Base-by-base conservation (phyloP, 2,113 vertebrate species). In the Caracal caracal region DNA sequence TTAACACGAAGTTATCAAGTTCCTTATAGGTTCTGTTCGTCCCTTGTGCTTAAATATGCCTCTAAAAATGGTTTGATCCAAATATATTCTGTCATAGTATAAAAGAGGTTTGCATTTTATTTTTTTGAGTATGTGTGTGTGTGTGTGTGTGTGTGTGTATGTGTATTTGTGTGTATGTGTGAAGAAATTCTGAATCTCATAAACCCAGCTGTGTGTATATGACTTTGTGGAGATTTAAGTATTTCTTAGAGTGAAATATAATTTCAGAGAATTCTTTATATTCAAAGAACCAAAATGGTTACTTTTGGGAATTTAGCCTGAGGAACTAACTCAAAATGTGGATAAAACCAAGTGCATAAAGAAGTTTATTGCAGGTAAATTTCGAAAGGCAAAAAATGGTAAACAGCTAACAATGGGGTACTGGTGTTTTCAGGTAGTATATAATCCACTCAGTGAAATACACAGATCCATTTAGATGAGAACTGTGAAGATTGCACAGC, bases 231-330 rank as follows among this genome's bases (percentile, higher is more conserved):
- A 86, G 7, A 84, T 1, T 19, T 89, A 61, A 89, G 28, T 76
- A 65, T 86, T 95, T 95, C 51, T 86, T 93, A 80, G 8, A 61
- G 47, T 85, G 20, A 96, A 83, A 66, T 51, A 73, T 56, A 91
- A 89, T 95, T 97, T 91, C 16, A 91, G 59, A 84, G n/a, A 81
- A 20, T 85, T 94, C 28, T 94, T 40, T 71, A 28, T 81, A 87
- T 91, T 81, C 0, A 81, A 61, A 75, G 71, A 15, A 2, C 1
- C 12, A 53, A 79, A 82, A 73, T 56, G 33, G 30, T 70, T 73
- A 80, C 43, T 30, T 84, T 76, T 53, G 88, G 28, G 65, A 85
- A 56, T 75, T 73, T 73, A 75, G 79, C 68, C 59, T 49, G 51
- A 79, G 79, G 30, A 93, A 43, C 30, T 24, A 24, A 76, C 35